Evolutionary conservation across 2,888 invertebrate genomes (phyloP), one percentile per base, ranked within the genome.

Genomic region (Cynaeus angustus): DNA sequence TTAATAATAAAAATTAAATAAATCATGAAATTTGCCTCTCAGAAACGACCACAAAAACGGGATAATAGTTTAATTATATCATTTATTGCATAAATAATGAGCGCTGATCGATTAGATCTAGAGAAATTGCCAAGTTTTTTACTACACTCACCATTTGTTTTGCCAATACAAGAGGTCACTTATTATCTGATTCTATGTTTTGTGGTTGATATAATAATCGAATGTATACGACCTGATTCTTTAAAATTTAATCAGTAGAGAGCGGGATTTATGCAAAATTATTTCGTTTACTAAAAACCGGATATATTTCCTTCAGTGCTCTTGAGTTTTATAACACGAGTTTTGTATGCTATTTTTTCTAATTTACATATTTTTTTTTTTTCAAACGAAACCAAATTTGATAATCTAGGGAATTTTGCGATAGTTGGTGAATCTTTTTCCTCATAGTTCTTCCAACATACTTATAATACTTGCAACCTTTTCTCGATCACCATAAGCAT

Each of bases 171-270:
- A 37, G 10, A 37, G 10, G 37, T 37, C n/a, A 2, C 9, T 16
- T 26, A 50, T 50, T 50, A 50, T 50, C 48, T 50, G 48, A 50
- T 46, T 16, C 9, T 14, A 16, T 12, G 48, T 28, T 16, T 13
- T 50, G 48, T 41, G 41, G 41, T n/a, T 28, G 48, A 50, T 50
- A 26, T 50, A 50, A 46, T 46, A 14, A 8, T n/a, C n/a, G n/a
- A 48, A 48, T 21, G 48, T 41, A 16, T 46, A 45, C 59, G 62
- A 62, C 52, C 48, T 38, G 48, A 61, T 37, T 61, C 12, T 45
- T n/a, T n/a, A n/a, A n/a, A n/a, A n/a, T n/a, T n/a, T 45, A 56
- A 41, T 21, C 6, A 13, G 33, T 33, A 9, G 33, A n/a, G 33
- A 33, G 33, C 33, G 33, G 33, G 33, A 1, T 33, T 6, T 33